A percentile compares a stretch with the other conserved stretches of the same genome.
These are phyloP conservation scores for Brachymystax lenok DNA, from an alignment of 2,797 vertebrate species.

Conservation along the genomic window DNA sequence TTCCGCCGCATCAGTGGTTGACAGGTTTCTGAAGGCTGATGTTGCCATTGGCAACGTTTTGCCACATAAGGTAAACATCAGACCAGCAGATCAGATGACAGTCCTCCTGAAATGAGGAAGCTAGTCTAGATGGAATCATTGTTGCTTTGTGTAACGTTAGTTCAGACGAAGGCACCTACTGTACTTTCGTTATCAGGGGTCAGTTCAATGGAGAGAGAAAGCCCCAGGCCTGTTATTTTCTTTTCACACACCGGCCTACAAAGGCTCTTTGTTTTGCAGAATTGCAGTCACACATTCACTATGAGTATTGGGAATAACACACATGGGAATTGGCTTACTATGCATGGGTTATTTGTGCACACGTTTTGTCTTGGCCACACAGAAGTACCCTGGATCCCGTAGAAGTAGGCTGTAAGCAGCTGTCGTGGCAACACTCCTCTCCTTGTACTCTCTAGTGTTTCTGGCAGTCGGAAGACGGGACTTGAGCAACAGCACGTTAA, in stretches of 20 bases:
- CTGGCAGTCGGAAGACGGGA: not conserved
- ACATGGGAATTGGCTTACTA: too few relatives aligned
- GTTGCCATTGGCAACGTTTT: constrained; percentile 61
- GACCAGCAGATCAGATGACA: not conserved
- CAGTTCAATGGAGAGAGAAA: too few relatives aligned
- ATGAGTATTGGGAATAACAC: too few relatives aligned
- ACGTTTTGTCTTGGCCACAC: not conserved
- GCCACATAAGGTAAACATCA: constrained; percentile 48
- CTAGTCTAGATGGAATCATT: not conserved
- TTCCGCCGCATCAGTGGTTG: not conserved
- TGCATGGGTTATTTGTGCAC: too few relatives aligned
- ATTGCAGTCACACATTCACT: too few relatives aligned
- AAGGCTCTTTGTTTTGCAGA: too few relatives aligned
- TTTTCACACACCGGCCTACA: too few relatives aligned
- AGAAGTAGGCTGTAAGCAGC: not conserved
- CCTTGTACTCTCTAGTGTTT: not conserved
- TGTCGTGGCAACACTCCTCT: not conserved
- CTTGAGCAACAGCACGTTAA: not conserved
- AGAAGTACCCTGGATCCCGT: not conserved
- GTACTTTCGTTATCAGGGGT: too few relatives aligned
- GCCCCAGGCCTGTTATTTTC: too few relatives aligned
- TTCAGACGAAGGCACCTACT: constrained; percentile 5
- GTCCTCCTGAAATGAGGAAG: not conserved
- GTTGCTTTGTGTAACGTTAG: not conserved
- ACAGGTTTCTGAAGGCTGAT: constrained; percentile 12